Evolutionary conservation across 2,113 vertebrate genomes (phyloP), one percentile per base, ranked within the genome.

Genomic region (Nycticryphes semicollaris): DNA sequence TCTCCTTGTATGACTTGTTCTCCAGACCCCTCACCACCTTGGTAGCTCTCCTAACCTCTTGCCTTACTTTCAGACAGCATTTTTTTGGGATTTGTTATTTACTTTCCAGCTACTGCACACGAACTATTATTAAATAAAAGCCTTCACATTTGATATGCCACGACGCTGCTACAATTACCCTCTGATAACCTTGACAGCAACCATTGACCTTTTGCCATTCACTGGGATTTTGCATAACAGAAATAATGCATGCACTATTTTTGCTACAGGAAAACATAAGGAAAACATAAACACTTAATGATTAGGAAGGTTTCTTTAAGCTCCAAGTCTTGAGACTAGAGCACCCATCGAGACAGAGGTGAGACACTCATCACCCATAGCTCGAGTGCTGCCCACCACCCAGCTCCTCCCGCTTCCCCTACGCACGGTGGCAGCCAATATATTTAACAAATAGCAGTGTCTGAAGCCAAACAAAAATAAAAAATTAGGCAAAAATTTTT

Each of bases 11-110:
- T 15, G 45, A 45, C 45, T 45, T 45, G 45, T 45, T 45, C 45
- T 45, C 45, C 45, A 45, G 45, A 45, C 45, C 45, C 45, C 45
- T 45, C 45, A 17, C 45, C 45, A 45, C 16, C 45, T 45, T 45
- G 45, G 45, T 45, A 18, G 45, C 45, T 45, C 45, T 45, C 45
- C 45, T 45, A 45, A 45, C 28, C 41, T 35, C 18, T 35, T 70
- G 5, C 39, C 74, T 63, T 77, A 24, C 24, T 84, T 93, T 83
- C 0, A 0, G 56, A 84, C 14, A 33, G 33, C 35, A 48, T 84
- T 93, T 96, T 60, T 81, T 96, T 89, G 80, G 75, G 56, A 60
- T 95, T 89, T 79, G 90, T 6, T 94, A 84, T 89, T 95, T 94
- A 87, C 77, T 96, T 93, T 31, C 60, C 50, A 76, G 56, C 11